Evolutionary conservation across 2,888 invertebrate genomes (phyloP).

Genomic region (Leptinotarsa rubiginosa): DNA sequence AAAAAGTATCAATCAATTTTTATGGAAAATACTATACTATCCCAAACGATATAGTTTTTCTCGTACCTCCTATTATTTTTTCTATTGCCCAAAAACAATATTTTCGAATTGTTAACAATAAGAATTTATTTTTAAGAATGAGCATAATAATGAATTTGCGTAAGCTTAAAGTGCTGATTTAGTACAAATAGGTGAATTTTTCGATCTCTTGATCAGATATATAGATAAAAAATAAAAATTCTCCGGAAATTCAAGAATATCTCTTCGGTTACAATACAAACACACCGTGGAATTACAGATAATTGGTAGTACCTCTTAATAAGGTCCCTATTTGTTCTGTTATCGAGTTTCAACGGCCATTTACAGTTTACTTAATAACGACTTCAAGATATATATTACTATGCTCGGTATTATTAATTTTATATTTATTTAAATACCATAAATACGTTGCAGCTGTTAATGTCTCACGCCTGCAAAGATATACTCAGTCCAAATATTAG

Average conservation of each 20-base stretch:
- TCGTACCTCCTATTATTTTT: too few relatives aligned
- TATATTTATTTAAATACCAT: constrained; percentile 55
- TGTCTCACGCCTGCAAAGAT: constrained; percentile 56
- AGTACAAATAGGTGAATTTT: too few relatives aligned
- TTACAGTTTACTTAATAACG: constrained; percentile 52
- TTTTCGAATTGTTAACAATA: too few relatives aligned
- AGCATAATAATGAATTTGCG: too few relatives aligned
- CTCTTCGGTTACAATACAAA: constrained; percentile 45
- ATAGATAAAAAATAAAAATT: constrained; percentile 4
- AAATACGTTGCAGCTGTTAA: constrained; percentile 56
- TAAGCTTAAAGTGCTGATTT: too few relatives aligned
- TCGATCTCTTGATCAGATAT: background rate
- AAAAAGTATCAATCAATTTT: too few relatives aligned
- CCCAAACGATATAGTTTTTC: too few relatives aligned
- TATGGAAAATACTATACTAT: too few relatives aligned
- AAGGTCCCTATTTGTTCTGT: constrained; percentile 47
- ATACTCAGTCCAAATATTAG: constrained; percentile 58
- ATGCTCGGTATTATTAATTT: constrained; percentile 52
- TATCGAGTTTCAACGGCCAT: constrained; percentile 49
- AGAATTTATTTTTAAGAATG: too few relatives aligned
- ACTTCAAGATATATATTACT: constrained; percentile 47
- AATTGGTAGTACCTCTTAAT: constrained; percentile 47
- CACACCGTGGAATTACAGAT: constrained; percentile 43
- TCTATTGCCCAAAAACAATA: too few relatives aligned
- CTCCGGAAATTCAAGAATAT: constrained; percentile 33